Base-by-base conservation (phyloP, 2,113 vertebrate genomes). In the Tautogolabrus adspersus region DNA sequence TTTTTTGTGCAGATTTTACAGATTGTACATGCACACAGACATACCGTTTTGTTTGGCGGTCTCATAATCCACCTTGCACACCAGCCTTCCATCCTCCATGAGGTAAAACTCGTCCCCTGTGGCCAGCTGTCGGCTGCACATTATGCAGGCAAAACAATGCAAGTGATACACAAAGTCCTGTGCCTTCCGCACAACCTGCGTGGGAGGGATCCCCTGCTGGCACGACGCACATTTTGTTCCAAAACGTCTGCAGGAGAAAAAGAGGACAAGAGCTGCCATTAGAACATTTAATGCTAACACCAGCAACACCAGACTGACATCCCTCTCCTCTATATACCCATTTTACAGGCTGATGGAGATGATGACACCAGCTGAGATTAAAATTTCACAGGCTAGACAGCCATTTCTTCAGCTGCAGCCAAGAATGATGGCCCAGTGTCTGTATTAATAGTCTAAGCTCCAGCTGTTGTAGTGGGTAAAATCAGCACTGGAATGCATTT, bases 101-200 rank as follows among this genome's bases (percentile, higher is more conserved):
- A 99, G 96, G 94, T 99, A 99, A 92, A 99, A 99, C 95, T 99
- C 97, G 0, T 99, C 98, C 0, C 98, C 98, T 0, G 98, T 99
- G 93, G 97, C 96, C 92, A 99, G 94, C 90, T 99, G 98, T 44
- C 97, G 95, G 94, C 93, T 98, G 90, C 98, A 99, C 95, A 99
- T 99, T 87, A 99, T 95, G 82, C 98, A 99, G 87, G 98, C 96
- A 0, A 99, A 99, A 94, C 98, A 99, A 92, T 97, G 97, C 60
- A 99, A 95, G 92, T 99, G 98, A 92, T 99, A 99, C 82, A 99
- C 98, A 18, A 99, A 99, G 93, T 99, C 98, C 93, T 99, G 98
- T 0, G 98, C 98, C 88, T 99, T 99, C 85, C 98, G 95, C 72
- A 99, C 98, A 88, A 99, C 98, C 95, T 99, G 98, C 4, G 97